Base-by-base conservation (phyloP, 2,888 invertebrate species). In the Epirrhoe alternata region DNA sequence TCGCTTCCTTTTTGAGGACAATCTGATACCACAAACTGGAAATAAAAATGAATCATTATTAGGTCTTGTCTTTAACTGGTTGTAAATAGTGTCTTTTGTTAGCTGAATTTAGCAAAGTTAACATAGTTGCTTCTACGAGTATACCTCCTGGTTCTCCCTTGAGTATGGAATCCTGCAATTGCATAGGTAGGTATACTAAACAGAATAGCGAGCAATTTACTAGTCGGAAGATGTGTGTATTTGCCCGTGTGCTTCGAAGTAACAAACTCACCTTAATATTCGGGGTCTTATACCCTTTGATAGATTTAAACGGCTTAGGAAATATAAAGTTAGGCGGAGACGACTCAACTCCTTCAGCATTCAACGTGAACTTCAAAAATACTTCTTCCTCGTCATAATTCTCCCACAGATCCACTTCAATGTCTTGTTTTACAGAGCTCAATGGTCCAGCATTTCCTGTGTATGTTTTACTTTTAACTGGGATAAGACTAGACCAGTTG, bases 251-350 rank as follows among this genome's bases (percentile, higher is more conserved):
- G 45, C 30, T 6, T 24, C 31, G 5, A 51, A 55, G 0, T 35
- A 12, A 8, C 8, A 7, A 38, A 61, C 79, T 83, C 80, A 96
- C 96, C 83, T 89, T 81, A 50, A 96, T 86, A n/a, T 86, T 84
- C 0, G 96, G 95, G 72, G 87, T 77, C 52, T 79, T 84, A 50
- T 96, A 83, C 0, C 94, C 94, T 66, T 86, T 85, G 0, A 94
- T 88, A 47, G 89, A 77, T 75, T 95, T 95, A 50, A 96, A 88
- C 16, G 94, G 86, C 47, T 83, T 89, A 0, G 96, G 96, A 76
- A 96, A 96, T 4, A 96, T 86, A 75, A 95, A 96, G 81, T 97
- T 97, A 63, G 94, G 89, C 0, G 97, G 95, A 3, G 95, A 91
- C 0, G 94, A 82, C 45, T 67, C 49, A 0, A 88, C 80, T 0